Evolutionary conservation across 35 echinoderm and acorn worm species (phyloP).

Genomic region (Eucidaris tribuloides): DNA sequence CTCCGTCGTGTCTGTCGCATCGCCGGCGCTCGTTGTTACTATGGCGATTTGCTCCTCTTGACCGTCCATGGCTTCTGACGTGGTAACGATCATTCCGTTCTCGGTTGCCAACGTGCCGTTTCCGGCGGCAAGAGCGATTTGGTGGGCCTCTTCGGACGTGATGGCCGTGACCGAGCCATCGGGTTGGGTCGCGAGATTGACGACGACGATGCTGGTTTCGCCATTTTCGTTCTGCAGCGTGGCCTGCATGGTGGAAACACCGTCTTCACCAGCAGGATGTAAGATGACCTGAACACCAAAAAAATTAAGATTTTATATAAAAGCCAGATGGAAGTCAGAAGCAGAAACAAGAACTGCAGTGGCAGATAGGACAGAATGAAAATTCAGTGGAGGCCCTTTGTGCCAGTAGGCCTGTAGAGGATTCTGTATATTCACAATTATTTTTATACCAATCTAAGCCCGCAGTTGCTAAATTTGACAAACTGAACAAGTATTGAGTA

Average conservation of each 20-base stretch:
- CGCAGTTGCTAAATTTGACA: no score
- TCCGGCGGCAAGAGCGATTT: neutral
- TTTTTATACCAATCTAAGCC: no score
- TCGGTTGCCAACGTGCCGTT: neutral
- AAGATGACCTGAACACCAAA: slow-evolving; percentile 42
- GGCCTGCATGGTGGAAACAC: slow-evolving; percentile 78
- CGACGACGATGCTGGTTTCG: slow-evolving; percentile 80
- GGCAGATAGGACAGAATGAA: no score
- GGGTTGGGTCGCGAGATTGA: slow-evolving; percentile 52
- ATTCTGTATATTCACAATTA: no score
- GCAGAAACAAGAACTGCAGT: no score
- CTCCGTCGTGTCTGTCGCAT: neutral
- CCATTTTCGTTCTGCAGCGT: slow-evolving; percentile 76
- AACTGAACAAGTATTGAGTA: no score
- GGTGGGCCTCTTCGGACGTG: neutral
- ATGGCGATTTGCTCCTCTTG: neutral
- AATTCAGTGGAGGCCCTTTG: no score
- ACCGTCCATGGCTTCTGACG: neutral
- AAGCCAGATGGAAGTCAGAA: no score
- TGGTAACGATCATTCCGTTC: slow-evolving; percentile 12
- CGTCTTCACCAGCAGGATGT: slow-evolving; percentile 53
- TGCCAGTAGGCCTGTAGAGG: no score
- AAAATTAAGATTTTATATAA: no score
- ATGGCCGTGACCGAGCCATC: slow-evolving; percentile 8
- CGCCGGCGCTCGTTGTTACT: neutral